Conservation (phyloP, 2,888 invertebrate species). For the Chelonus formosanus region DNA sequence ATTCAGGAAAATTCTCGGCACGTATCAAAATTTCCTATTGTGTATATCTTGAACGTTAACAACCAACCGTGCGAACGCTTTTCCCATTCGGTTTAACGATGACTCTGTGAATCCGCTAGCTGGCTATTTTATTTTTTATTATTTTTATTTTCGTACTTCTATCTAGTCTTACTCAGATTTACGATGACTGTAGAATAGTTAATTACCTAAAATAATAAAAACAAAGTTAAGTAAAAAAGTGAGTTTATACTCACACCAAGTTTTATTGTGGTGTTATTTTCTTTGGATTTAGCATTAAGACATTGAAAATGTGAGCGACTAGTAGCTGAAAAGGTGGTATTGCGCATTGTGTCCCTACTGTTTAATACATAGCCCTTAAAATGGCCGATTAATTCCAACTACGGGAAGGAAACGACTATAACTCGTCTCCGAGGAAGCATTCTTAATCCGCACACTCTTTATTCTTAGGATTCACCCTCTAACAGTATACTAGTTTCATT, state of each 20-base stretch:
- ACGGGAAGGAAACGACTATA: constrained; percentile 64
- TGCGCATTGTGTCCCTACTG: constrained; percentile 50
- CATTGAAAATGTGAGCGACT: constrained; percentile 42
- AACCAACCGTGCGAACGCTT: constrained; percentile 32
- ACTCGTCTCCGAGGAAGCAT: constrained; percentile 64
- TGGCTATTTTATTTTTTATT: constrained; percentile 22
- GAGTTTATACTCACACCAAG: not conserved
- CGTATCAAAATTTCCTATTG: constrained; percentile 60
- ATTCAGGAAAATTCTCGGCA: constrained; percentile 50
- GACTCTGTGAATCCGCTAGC: constrained; percentile 32
- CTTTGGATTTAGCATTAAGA: constrained; percentile 25
- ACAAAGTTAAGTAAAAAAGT: constrained; percentile 28
- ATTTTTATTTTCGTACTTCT: constrained; percentile 13
- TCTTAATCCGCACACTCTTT: constrained; percentile 63
- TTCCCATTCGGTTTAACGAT: constrained; percentile 37
- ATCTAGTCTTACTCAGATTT: not conserved
- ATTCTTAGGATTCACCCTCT: constrained; percentile 52
- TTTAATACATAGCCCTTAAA: constrained; percentile 62
- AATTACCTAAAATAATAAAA: constrained; percentile 18
- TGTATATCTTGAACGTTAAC: constrained; percentile 35
- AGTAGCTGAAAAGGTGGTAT: constrained; percentile 42
- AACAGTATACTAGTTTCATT: not conserved
- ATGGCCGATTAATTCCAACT: constrained; percentile 64
- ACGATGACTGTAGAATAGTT: constrained; percentile 8
- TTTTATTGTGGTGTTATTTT: constrained; percentile 9